Base-by-base conservation (phyloP, 2,113 vertebrate species). In the Ophiodon elongatus region DNA sequence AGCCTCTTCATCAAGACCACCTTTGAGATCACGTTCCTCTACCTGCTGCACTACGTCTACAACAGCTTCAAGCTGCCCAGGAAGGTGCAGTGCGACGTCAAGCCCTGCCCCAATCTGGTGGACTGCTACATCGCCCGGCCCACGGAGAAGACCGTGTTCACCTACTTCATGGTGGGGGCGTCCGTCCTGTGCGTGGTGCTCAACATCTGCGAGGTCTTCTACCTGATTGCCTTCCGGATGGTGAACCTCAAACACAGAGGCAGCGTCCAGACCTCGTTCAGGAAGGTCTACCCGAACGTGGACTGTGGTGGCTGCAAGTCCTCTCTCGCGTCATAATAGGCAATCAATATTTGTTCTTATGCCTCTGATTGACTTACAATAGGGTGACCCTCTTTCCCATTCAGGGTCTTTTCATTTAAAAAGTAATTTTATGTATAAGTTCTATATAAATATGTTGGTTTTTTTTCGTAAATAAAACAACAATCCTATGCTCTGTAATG, bases 81-180 rank as follows among this genome's bases (percentile, higher is more conserved):
- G 0, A 92, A 95, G 47, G 95, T 97, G 73, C 92, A 94, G 66
- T 97, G 96, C 63, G 88, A 95, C 0, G 50, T 94, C 35, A 11
- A 43, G 0, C 96, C 96, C 15, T 96, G 96, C 70, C 96, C 96
- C 39, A 94, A 96, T 79, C 31, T 93, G 0, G 96, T 96, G 39
- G 91, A 96, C 87, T 97, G 96, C 69, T 97, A 92, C 84, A 95
- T 97, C 54, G 76, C 96, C 21, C 91, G 95, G 0, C 96, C 96
- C 73, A 97, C 96, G 0, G 97, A 97, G 89, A 97, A 97, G 91
- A 96, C 92, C 13, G 9, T 97, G 60, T 97, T 97, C 85, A 95
- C 95, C 41, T 96, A 96, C 89, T 96, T 97, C 76, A 97, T 97
- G 97, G 96, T 97, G 77, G 93, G 91, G 23, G 95, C 95, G 0